A percentile compares a stretch with the other conserved stretches of the same genome.
phyloP scores from a whole-genome alignment of 1,140 invertebrate species.

The Lerema accius region DNA sequence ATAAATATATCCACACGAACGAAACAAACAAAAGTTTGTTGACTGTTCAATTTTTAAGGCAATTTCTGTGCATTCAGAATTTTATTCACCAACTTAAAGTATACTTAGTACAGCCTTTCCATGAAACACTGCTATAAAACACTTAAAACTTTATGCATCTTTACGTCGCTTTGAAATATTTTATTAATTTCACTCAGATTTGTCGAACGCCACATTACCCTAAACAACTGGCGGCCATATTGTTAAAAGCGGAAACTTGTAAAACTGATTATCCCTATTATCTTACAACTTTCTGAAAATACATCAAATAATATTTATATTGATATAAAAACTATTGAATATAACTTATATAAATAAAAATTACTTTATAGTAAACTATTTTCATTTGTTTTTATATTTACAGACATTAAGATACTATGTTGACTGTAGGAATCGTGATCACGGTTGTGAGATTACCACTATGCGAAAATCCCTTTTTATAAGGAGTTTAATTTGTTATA shows the following conservation, averaged over 20 bases:
- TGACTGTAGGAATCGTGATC: slow-evolving; percentile 32
- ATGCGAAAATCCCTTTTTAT: slow-evolving; percentile 34
- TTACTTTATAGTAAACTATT: slow-evolving; percentile 8
- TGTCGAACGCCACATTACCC: slow-evolving; percentile 83
- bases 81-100: slow-evolving; percentile 74
- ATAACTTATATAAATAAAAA: slow-evolving; percentile 5
- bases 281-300: slow-evolving; percentile 13
- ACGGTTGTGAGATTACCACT: slow-evolving; percentile 36
- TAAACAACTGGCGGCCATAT: slow-evolving; percentile 83
- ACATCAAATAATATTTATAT: too few species aligned
- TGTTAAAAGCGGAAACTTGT: slow-evolving; percentile 75
- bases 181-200: slow-evolving; percentile 79
- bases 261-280: slow-evolving; percentile 39
- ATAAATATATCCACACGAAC: slow-evolving; percentile 72
- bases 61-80: slow-evolving; percentile 72
- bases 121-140: slow-evolving; percentile 80
- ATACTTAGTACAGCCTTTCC: slow-evolving; percentile 65
- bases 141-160: slow-evolving; percentile 77
- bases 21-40: slow-evolving; percentile 83
- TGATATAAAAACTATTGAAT: not conserved
- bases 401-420: slow-evolving; percentile 36
- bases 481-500: too few species aligned
- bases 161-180: slow-evolving; percentile 75
- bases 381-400: not conserved
- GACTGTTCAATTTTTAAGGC: slow-evolving; percentile 78